Conservation (phyloP, 1,140 invertebrate species). For the Drosophila pandora region DNA sequence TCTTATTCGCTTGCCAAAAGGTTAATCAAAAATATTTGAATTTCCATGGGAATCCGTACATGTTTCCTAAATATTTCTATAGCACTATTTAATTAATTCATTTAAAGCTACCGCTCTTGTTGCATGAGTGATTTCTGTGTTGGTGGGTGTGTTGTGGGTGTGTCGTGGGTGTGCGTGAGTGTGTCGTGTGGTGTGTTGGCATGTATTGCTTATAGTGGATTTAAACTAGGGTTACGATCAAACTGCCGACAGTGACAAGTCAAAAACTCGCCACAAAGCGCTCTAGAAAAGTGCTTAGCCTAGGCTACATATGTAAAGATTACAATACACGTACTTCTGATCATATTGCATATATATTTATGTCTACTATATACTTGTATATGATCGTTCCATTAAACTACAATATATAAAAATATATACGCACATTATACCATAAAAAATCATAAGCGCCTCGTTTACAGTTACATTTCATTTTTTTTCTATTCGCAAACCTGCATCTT, state of each 20-base stretch:
- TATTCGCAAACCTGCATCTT: constrained; percentile 15
- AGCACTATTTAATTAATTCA: constrained; percentile 56
- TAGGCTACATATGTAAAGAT: constrained; percentile 38
- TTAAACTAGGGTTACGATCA: constrained; percentile 56
- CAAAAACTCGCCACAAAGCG: constrained; percentile 41
- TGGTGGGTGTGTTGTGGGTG: constrained; percentile 23
- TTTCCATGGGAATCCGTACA: constrained; percentile 37
- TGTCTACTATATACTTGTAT: constrained; percentile 34
- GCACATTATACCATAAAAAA: constrained; percentile 54
- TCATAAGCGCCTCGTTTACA: constrained; percentile 79
- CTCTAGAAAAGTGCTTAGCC: constrained; percentile 51
- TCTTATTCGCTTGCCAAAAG: constrained; percentile 59
- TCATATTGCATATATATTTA: constrained; percentile 35
- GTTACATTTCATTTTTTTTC: constrained; percentile 51
- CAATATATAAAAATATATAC: constrained; percentile 55
- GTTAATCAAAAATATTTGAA: constrained; percentile 74
- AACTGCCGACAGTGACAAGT: constrained; percentile 62
- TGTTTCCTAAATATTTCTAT: constrained; percentile 50
- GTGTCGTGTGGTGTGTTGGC: constrained; percentile 23
- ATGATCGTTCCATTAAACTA: constrained; percentile 37
- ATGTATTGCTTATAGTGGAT: constrained; percentile 63
- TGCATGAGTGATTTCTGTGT: constrained; percentile 27
- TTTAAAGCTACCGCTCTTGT: constrained; percentile 66
- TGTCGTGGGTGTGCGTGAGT: constrained; percentile 22
- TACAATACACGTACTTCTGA: constrained; percentile 34